Evolutionary conservation across 2,797 vertebrate genomes (phyloP).

Genomic region (Emys orbicularis): DNA sequence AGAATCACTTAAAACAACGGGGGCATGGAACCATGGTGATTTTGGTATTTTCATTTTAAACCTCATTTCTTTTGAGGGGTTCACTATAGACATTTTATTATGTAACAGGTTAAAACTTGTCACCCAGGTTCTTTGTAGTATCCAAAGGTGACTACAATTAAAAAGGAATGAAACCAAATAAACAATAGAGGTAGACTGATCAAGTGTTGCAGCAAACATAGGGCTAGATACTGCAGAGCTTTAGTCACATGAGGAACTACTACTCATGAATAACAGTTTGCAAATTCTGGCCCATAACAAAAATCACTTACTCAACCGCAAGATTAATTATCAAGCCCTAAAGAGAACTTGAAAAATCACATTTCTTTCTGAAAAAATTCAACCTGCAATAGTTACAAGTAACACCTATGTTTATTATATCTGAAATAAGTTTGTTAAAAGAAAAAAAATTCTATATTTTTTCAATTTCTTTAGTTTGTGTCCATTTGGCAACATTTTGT

Average conservation of each 20-base stretch:
- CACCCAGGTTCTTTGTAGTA: not conserved
- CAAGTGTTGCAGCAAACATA: not conserved
- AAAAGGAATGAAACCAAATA: slow-evolving; percentile 12
- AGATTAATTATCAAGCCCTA: not conserved
- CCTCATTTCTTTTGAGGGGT: not conserved
- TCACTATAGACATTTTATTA: not conserved
- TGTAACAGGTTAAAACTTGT: not conserved
- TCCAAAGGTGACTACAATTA: not conserved
- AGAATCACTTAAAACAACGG: not conserved
- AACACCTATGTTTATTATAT: not conserved
- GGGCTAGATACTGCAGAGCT: not conserved
- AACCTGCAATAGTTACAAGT: not conserved
- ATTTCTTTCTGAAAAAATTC: slow-evolving; percentile 3
- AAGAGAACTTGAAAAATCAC: slow-evolving; percentile 28
- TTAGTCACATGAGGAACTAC: not conserved
- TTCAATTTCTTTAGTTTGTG: not conserved
- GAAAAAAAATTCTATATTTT: not conserved
- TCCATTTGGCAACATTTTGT: not conserved
- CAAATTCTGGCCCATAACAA: not conserved
- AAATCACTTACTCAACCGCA: not conserved
- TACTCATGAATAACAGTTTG: not conserved
- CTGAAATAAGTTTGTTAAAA: not conserved
- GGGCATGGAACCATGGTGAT: not conserved
- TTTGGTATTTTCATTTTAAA: not conserved
- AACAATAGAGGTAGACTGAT: not conserved